Conservation (phyloP, 2,113 vertebrate genomes). For the Rhabdomys dilectus region DNA sequence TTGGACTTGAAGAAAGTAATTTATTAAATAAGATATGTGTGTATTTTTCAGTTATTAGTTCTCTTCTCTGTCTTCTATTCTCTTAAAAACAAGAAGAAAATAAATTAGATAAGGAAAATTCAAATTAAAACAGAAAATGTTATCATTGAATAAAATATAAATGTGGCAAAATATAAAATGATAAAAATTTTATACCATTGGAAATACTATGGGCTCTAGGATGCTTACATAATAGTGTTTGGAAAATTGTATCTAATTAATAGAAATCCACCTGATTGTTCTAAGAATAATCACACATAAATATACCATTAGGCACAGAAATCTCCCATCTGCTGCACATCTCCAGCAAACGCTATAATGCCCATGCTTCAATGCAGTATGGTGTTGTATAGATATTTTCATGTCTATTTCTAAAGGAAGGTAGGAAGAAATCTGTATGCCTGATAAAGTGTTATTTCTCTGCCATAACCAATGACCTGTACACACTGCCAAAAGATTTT, state of each 20-base stretch:
- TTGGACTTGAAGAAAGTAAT: neutral
- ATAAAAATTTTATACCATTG: neutral
- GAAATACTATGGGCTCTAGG: neutral
- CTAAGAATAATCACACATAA: neutral
- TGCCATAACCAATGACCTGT: neutral
- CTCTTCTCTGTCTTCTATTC: neutral
- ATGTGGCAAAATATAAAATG: neutral
- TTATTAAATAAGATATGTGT: neutral
- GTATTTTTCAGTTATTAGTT: neutral
- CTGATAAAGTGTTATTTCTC: neutral
- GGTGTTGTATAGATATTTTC: neutral
- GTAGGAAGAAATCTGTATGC: neutral
- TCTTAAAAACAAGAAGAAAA: slow-evolving; percentile 28
- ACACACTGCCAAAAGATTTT: neutral
- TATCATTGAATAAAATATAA: neutral
- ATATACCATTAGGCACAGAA: neutral
- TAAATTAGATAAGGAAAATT: neutral
- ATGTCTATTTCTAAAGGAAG: neutral
- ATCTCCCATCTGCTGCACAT: neutral
- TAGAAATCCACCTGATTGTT: neutral
- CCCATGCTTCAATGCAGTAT: no score
- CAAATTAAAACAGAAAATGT: slow-evolving; percentile 15
- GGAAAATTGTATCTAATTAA: neutral
- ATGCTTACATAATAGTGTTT: neutral
- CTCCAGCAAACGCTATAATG: neutral